Evolutionary conservation across 2,888 invertebrate species (phyloP), one percentile per base, ranked within the genome.

Genomic region (Mylabris sibirica): DNA sequence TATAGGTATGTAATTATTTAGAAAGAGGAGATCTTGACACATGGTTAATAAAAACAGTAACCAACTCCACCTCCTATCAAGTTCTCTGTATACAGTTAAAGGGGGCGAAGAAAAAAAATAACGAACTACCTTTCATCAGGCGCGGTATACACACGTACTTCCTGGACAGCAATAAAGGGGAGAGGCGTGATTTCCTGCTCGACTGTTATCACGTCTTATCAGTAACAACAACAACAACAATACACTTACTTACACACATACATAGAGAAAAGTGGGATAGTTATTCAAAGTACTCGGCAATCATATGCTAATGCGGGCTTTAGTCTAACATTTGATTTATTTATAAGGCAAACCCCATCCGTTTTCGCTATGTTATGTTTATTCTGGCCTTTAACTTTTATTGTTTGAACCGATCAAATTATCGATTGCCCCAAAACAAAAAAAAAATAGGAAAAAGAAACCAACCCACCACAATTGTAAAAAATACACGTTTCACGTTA

Each of bases 71-170:
- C 80, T 77, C 73, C 71, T 57, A 57, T 57, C 57, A 24, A 57
- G 57, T 24, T 75, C n/a, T n/a, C n/a, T 30, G 30, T 30, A 8
- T 30, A 30, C n/a, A 30, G 30, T 30, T 30, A 30, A 8, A 8
- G 30, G 8, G 30, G 5, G 30, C 30, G 30, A 78, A 79, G n/a
- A 79, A 80, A 79, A 79, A 81, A 81, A 80, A 80, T 81, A 81
- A 81, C 78, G 80, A 81, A 80, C 78, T 79, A 76, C 77, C 79
- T 80, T 80, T 80, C 80, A 79, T 81, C 81, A 80, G 80, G 79
- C 78, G 79, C 79, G 77, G 79, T 78, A 78, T 80, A 78, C 75
- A 79, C 79, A 77, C 79, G 79, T 78, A 80, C 79, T 78, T 80
- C 81, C 80, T 77, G 76, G 76, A 78, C 77, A 75, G 78, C 80